Evolutionary conservation across 2,797 vertebrate genomes (phyloP).

Genomic region (Cirrhinus molitorella): DNA sequence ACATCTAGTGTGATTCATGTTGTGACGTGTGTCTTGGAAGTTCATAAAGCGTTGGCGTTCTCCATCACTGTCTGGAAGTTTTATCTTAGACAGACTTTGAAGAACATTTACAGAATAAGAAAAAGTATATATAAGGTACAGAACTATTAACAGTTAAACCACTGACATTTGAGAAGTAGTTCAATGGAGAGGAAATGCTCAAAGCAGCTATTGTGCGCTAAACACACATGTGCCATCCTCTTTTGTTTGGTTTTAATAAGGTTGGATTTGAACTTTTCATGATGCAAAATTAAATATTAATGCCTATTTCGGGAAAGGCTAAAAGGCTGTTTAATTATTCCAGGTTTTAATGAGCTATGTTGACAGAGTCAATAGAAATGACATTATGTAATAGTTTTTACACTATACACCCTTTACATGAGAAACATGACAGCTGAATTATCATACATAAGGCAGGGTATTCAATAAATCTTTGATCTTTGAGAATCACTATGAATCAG

Average conservation of each 20-base stretch:
- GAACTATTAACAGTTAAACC: neutral
- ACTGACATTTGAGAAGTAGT: no score
- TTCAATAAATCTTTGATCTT: constrained; percentile 22
- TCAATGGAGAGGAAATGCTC: neutral
- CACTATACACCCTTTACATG: neutral
- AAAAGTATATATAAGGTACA: neutral
- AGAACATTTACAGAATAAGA: neutral
- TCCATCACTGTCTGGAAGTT: neutral
- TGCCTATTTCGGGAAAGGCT: neutral
- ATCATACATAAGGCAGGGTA: neutral
- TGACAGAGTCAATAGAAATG: neutral
- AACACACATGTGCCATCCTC: neutral
- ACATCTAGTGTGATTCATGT: neutral
- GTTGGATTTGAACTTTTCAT: neutral
- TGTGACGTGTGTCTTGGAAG: neutral
- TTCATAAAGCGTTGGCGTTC: fast-evolving
- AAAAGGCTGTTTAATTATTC: constrained; percentile 14
- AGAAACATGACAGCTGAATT: neutral
- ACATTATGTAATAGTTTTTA: constrained; percentile 19
- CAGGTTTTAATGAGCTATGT: neutral
- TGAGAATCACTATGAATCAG: constrained; percentile 32
- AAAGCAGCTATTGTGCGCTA: neutral
- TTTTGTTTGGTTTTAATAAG: neutral
- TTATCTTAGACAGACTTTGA: neutral
- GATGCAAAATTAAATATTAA: constrained; percentile 12